phyloP scores from a whole-genome alignment of 2,113 vertebrate genomes.

The Sphaerodactylus townsendi region DNA sequence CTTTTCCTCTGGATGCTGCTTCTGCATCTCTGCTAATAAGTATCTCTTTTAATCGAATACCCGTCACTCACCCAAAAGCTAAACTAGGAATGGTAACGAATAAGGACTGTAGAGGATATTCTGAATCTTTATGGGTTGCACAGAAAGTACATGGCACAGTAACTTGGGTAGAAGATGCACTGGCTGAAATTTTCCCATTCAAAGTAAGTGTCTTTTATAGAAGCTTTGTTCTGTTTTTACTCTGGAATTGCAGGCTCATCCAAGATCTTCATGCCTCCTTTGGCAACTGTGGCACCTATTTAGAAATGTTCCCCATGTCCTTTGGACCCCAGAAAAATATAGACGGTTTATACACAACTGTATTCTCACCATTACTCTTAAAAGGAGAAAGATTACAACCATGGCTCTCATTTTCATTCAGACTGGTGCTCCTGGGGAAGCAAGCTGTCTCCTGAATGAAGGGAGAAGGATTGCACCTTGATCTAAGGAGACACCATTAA shows the following conservation, averaged over 20 bases:
- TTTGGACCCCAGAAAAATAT: not conserved
- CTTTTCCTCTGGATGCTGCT: too few species aligned
- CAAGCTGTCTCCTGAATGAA: slow-evolving; percentile 9
- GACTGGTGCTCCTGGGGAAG: not conserved
- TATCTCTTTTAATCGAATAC: too few species aligned
- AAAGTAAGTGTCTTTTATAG: not conserved
- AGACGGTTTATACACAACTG: not conserved
- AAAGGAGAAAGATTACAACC: not conserved
- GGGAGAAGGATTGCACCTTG: slow-evolving; percentile 14
- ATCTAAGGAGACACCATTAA: slow-evolving; percentile 26
- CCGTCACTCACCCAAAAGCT: not conserved
- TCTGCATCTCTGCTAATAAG: too few species aligned
- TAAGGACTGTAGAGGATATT: not conserved
- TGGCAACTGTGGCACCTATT: not conserved
- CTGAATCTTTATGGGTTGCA: not conserved
- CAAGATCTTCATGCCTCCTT: not conserved
- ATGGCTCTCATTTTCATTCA: slow-evolving; percentile 3
- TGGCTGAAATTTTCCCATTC: not conserved
- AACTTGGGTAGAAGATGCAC: not conserved
- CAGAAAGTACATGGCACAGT: not conserved
- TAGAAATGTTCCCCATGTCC: not conserved
- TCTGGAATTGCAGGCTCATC: not conserved
- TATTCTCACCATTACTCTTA: not conserved
- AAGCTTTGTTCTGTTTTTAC: not conserved
- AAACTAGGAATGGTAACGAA: not conserved